phyloP scores from a whole-genome alignment of 2,113 vertebrate species.

The Notarius lentiginosus region DNA sequence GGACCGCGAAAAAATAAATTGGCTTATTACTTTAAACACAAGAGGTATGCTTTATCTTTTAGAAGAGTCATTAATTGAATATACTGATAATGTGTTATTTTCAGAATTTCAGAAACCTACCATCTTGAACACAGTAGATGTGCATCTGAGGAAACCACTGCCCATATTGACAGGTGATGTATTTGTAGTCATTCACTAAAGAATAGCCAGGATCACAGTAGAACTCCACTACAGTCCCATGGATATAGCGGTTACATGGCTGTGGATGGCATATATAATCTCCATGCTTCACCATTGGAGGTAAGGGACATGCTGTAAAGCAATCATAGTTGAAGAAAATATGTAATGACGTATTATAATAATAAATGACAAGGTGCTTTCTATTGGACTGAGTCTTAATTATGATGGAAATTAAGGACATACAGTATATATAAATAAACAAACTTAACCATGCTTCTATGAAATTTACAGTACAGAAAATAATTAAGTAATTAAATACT shows the following conservation, averaged over 20 bases:
- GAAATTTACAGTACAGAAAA: not conserved
- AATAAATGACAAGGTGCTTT: not conserved
- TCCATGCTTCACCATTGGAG: constrained; percentile 81
- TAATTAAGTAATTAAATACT: too few species aligned
- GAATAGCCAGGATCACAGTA: constrained; percentile 84
- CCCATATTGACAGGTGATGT: constrained; percentile 86
- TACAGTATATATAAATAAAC: not conserved
- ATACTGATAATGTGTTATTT: not conserved
- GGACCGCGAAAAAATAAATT: not conserved
- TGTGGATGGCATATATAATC: constrained; percentile 84
- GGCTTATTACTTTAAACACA: not conserved
- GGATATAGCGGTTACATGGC: constrained; percentile 83
- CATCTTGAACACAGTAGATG: constrained; percentile 80
- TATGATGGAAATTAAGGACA: not conserved
- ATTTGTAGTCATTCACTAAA: constrained; percentile 85
- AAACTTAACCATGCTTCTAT: not conserved
- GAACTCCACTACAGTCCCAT: constrained; percentile 84
- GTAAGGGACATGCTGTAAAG: constrained; percentile 79
- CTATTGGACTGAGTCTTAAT: not conserved
- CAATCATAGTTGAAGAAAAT: not conserved
- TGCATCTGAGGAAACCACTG: constrained; percentile 85
- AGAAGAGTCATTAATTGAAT: not conserved
- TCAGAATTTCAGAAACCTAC: constrained; percentile 56
- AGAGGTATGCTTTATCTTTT: not conserved
- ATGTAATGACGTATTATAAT: not conserved